Conservation (phyloP, 2,113 vertebrate species). For the Stegastes partitus region DNA sequence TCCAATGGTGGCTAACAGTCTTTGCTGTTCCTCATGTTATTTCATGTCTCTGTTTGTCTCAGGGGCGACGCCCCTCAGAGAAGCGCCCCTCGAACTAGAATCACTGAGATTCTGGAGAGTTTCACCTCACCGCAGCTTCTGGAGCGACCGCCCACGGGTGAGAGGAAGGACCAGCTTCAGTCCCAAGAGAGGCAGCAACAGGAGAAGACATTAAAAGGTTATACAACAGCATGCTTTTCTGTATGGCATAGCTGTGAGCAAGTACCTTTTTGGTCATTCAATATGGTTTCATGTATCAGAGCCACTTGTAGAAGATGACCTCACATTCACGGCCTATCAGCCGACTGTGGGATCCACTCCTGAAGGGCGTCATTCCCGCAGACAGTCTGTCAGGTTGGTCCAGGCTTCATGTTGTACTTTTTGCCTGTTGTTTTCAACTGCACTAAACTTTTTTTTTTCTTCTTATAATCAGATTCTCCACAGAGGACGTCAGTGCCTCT, state of each 20-base stretch:
- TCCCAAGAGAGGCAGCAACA: slow-evolving; percentile 62
- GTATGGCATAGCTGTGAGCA: background rate
- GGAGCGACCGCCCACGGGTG: slow-evolving; percentile 77
- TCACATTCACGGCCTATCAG: slow-evolving; percentile 90
- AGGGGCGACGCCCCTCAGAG: slow-evolving; percentile 82
- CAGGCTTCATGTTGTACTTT: background rate
- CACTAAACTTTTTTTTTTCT: background rate
- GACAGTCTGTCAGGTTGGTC: slow-evolving; percentile 87
- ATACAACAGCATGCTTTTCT: background rate
- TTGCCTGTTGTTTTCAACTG: background rate
- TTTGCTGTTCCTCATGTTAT: background rate
- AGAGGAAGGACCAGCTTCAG: slow-evolving; percentile 78
- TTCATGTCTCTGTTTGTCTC: background rate
- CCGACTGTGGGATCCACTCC: slow-evolving; percentile 83
- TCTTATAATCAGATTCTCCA: slow-evolving; percentile 83
- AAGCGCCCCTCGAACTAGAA: slow-evolving; percentile 79
- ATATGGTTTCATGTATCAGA: slow-evolving; percentile 30
- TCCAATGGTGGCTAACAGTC: background rate
- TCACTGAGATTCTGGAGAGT: slow-evolving; percentile 90
- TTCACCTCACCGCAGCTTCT: slow-evolving; percentile 79
- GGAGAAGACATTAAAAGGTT: slow-evolving; percentile 78
- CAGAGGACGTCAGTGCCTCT: slow-evolving; percentile 77
- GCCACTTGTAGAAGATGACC: slow-evolving; percentile 77
- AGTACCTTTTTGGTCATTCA: background rate
- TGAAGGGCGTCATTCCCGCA: slow-evolving; percentile 83